A percentile compares a stretch with the other conserved stretches of the same genome.
Evolutionary conservation across 2,797 vertebrate genomes (phyloP).

Genomic region (Lagorchestes hirsutus): DNA sequence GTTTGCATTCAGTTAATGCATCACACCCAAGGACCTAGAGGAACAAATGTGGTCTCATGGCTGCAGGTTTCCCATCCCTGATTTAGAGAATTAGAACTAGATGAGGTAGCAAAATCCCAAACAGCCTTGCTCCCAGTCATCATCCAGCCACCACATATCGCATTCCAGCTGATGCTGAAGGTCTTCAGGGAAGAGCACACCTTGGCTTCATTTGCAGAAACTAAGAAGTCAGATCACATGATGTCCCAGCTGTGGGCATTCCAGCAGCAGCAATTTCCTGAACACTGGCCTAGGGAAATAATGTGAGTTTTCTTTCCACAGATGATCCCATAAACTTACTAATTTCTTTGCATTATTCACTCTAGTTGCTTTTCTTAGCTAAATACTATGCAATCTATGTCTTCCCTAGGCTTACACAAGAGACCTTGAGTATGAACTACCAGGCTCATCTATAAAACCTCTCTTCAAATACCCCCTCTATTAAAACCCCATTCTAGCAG

Average conservation of each 20-base stretch:
- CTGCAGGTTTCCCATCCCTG: too few relatives aligned
- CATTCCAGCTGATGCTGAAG: conserved; percentile 39
- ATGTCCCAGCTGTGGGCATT: conserved; percentile 66
- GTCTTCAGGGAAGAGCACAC: conserved; percentile 47
- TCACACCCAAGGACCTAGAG: too few relatives aligned
- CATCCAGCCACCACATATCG: conserved; percentile 60
- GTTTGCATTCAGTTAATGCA: too few relatives aligned
- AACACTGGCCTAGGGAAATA: conserved; percentile 62
- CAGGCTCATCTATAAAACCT: conserved; percentile 7
- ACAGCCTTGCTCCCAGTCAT: conserved; percentile 44
- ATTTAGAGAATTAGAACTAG: conserved; percentile 34
- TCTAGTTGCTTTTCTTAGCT: background rate
- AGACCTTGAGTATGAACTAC: background rate
- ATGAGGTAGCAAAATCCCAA: conserved; percentile 36
- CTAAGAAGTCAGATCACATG: conserved; percentile 42
- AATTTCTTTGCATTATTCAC: background rate
- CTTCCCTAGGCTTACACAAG: background rate
- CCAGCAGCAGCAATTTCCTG: conserved; percentile 48
- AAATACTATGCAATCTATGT: background rate
- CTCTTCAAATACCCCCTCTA: conserved; percentile 10
- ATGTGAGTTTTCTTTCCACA: conserved; percentile 42
- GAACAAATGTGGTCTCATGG: too few relatives aligned
- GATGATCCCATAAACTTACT: conserved; percentile 45
- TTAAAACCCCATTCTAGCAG: conserved; percentile 44
- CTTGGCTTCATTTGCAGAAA: conserved; percentile 47